These are phyloP conservation scores for Chondrilla cf. caribensis DNA, from an alignment of 37 sponge, comb jelly and placozoan genomes.

Conservation along the genomic window DNA sequence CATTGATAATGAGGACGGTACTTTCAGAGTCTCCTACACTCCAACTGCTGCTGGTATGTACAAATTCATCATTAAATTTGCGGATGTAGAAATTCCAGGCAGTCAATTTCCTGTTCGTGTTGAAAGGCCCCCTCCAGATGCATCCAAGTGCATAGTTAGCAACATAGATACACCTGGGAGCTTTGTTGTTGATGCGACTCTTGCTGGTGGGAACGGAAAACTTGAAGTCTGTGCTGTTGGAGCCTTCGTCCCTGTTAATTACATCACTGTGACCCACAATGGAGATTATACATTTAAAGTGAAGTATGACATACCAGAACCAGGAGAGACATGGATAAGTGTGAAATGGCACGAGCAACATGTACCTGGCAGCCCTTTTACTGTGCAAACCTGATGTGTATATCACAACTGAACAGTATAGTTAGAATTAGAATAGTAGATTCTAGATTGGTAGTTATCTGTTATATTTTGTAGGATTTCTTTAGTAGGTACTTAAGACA, in stretches of 20 bases:
- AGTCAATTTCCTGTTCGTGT: constrained; percentile 73
- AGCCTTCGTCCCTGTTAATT: constrained; percentile 27
- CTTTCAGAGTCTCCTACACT: constrained; percentile 62
- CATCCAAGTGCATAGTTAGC: constrained; percentile 24
- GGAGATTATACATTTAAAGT: constrained; percentile 59
- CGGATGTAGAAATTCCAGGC: constrained; percentile 61
- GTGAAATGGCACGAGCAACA: constrained; percentile 94
- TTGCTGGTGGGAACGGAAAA: constrained; percentile 36
- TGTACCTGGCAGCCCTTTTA: constrained; percentile 87
- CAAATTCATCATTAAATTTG: constrained; percentile 74
- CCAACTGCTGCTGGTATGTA: constrained; percentile 76
- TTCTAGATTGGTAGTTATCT: no score
- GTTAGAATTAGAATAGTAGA: no score
- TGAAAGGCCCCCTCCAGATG: constrained; percentile 45
- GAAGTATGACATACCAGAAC: constrained; percentile 70
- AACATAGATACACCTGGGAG: constrained; percentile 47
- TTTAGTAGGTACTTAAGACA: no score
- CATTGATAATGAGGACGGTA: constrained; percentile 60
- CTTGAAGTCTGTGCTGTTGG: constrained; percentile 37
- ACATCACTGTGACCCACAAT: constrained; percentile 28
- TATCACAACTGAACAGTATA: background rate
- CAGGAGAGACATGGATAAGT: constrained; percentile 77
- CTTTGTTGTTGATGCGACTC: constrained; percentile 44
- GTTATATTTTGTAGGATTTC: no score
- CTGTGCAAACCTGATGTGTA: constrained; percentile 20